Evolutionary conservation across 1,140 invertebrate species (phyloP), one percentile per base, ranked within the genome.

Genomic region (Ceratosolen solmsi): DNA sequence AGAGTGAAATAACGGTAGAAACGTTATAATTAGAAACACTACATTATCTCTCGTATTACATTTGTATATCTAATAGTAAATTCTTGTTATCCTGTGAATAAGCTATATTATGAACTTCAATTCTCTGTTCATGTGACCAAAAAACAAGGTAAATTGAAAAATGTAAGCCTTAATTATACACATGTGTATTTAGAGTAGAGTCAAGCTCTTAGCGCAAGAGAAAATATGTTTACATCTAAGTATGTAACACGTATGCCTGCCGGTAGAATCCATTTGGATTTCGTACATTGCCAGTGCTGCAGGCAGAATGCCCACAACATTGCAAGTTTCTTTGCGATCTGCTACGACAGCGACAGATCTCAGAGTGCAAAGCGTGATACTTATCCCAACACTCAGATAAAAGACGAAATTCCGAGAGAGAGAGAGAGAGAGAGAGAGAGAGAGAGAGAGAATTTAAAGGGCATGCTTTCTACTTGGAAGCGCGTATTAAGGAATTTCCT

Each of bases 241-340:
- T 74, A 56, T 56, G 56, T 56, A 56, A 68, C 17, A 78, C 25
- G 8, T 33, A 54, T 56, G 7, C 5, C 80, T 77, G 75, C 85
- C 84, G 85, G 86, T 86, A 89, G 86, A 85, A 91, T 91, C 90
- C 89, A 91, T 91, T 91, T 90, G 89, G 89, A 89, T 86, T 90
- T 89, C 87, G 85, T 65, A 36, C 68, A 22, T 72, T 38, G 79
- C 79, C 85, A 77, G 80, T 73, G 87, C 89, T 87, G 84, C 71
- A 79, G 86, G 88, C 87, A 58, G 87, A 87, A 88, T 90, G 88
- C 87, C 87, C 82, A 82, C 77, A 88, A 90, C 84, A 87, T 86
- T 79, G 84, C 81, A 89, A 91, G 85, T 91, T 90, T 89, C 85
- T 82, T 84, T 85, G 73, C 68, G 70, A 84, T 22, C 27, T 56